These are phyloP conservation scores for Xanthia icteritia DNA, from an alignment of 2,888 invertebrate genomes.

Conservation along the genomic window DNA sequence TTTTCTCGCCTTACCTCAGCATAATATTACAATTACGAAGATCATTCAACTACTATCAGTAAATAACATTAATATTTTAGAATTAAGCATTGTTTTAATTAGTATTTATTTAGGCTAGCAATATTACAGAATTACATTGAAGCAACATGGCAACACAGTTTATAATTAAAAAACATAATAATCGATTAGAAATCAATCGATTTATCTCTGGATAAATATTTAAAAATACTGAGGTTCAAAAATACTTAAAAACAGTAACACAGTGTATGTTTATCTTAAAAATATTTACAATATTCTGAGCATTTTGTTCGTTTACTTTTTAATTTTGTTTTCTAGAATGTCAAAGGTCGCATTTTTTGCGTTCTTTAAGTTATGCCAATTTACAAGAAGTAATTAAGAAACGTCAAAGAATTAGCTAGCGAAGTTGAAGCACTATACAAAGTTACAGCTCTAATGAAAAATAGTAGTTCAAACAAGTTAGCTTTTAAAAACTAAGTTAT, in stretches of 20 bases:
- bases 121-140: constrained; percentile 82
- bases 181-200: constrained; percentile 46
- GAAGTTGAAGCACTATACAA: constrained; percentile 54
- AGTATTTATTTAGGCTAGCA: constrained; percentile 83
- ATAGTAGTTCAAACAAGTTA: constrained; percentile 27
- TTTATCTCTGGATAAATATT: constrained; percentile 49
- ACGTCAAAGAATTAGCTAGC: constrained; percentile 51
- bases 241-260: constrained; percentile 59
- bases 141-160: constrained; percentile 78
- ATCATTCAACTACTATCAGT: constrained; percentile 87
- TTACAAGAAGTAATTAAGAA: constrained; percentile 43
- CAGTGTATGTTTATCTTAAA: constrained; percentile 41
- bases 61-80: constrained; percentile 89
- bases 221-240: constrained; percentile 53
- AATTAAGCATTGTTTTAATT: constrained; percentile 82
- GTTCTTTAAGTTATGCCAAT: constrained; percentile 32
- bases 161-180: constrained; percentile 59
- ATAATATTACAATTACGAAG: constrained; percentile 85
- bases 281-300: constrained; percentile 63
- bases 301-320: constrained; percentile 40
- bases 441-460: constrained; percentile 52
- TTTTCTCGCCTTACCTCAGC: constrained; percentile 79
- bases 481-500: constrained; percentile 43
- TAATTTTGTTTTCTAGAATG: constrained; percentile 20
- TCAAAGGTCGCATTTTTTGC: constrained; percentile 10